These are phyloP conservation scores for Coenonympha arcania DNA, from an alignment of 2,888 invertebrate species.

Conservation along the genomic window DNA sequence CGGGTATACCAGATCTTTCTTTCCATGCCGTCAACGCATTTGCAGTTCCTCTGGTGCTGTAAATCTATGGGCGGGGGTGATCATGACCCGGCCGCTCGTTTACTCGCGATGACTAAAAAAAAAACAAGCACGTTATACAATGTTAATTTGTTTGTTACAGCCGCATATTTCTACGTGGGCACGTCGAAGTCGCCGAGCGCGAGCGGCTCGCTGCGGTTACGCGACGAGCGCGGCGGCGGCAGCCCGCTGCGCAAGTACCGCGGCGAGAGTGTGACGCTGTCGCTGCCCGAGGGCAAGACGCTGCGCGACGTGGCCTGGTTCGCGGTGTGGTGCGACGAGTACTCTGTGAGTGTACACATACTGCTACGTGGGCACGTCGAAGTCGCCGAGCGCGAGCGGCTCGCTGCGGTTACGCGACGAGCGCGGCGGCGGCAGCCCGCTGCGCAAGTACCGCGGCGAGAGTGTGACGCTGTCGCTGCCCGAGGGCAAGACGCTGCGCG, in stretches of 20 bases:
- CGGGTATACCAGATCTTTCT: too few species aligned
- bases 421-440: slow-evolving; percentile 83
- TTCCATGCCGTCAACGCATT: too few species aligned
- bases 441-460: slow-evolving; percentile 86
- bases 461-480: slow-evolving; percentile 88
- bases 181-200: slow-evolving; percentile 78
- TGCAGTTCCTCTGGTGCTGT: too few species aligned
- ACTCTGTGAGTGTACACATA: slow-evolving; percentile 86
- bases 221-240: slow-evolving; percentile 88
- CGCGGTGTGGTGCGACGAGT: slow-evolving; percentile 93
- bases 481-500: slow-evolving; percentile 86
- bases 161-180: slow-evolving; percentile 93
- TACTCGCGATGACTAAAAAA: too few species aligned
- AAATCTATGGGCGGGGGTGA: too few species aligned
- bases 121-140: too few species aligned
- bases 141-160: slow-evolving; percentile 61
- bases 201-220: slow-evolving; percentile 78
- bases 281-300: slow-evolving; percentile 90
- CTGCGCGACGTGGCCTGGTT: slow-evolving; percentile 89
- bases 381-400: slow-evolving; percentile 78
- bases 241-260: slow-evolving; percentile 85
- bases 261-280: slow-evolving; percentile 86
- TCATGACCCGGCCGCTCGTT: too few species aligned
- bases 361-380: slow-evolving; percentile 82
- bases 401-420: slow-evolving; percentile 85